A percentile compares a stretch with the other conserved stretches of the same genome.
These are phyloP conservation scores for Caenorhabditis sp. DNA, from an alignment of 2,888 invertebrate species.

Conservation along the genomic window DNA sequence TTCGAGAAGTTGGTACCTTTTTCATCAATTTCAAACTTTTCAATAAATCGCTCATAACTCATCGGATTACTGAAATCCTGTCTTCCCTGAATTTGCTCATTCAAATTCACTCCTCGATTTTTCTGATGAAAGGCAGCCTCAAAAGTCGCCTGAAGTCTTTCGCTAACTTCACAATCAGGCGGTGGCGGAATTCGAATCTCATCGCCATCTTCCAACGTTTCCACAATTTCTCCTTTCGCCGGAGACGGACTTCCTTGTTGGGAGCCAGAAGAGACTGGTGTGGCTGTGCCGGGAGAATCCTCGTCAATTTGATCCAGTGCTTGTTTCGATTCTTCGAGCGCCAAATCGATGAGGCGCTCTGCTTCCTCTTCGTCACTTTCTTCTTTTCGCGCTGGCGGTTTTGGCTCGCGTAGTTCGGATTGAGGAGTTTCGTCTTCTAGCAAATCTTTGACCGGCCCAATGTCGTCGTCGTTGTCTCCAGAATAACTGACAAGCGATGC, in stretches of 20 bases:
- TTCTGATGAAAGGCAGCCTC: constrained; percentile 40
- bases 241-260: constrained; percentile 6
- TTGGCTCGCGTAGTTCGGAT: constrained; percentile 32
- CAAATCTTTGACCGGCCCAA: constrained; percentile 6
- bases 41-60: constrained; percentile 55
- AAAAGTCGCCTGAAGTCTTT: constrained; percentile 12
- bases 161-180: constrained; percentile 20
- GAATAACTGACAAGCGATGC: constrained; percentile 40
- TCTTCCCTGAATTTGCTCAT: constrained; percentile 33
- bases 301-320: constrained; percentile 5
- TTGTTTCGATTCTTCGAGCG: constrained; percentile 25
- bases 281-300: constrained; percentile 11
- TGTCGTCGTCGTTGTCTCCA: constrained; percentile 36
- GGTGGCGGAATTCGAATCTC: constrained; percentile 31
- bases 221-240: not conserved
- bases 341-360: constrained; percentile 43
- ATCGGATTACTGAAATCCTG: constrained; percentile 52
- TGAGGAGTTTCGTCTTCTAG: not conserved
- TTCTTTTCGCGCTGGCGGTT: constrained; percentile 36
- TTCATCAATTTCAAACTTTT: constrained; percentile 47
- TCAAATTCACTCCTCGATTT: constrained; percentile 36
- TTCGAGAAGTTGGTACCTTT: constrained; percentile 51
- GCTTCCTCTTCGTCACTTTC: constrained; percentile 43
- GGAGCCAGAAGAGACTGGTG: constrained; percentile 8
- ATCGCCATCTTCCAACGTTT: not conserved